These are phyloP conservation scores for Pinna nobilis DNA, from an alignment of 1,140 invertebrate genomes.

Conservation along the genomic window DNA sequence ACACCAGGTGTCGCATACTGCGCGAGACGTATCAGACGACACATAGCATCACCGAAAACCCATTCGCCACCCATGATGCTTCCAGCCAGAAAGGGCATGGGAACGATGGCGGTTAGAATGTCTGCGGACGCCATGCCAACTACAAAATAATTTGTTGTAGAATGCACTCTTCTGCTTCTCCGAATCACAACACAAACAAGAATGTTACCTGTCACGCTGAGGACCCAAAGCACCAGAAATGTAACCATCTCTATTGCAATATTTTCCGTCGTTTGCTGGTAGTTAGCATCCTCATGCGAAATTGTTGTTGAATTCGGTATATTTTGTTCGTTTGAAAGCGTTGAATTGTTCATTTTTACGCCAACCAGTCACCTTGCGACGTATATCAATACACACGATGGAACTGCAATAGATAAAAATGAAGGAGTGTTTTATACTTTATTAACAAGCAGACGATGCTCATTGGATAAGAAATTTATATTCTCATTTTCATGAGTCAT, in stretches of 20 bases:
- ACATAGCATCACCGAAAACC: constrained; percentile 57
- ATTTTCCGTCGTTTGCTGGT: no score
- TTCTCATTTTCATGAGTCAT: no score
- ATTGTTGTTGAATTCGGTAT: no score
- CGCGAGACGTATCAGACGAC: constrained; percentile 58
- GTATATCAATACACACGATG: no score
- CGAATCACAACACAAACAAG: constrained; percentile 66
- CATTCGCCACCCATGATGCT: constrained; percentile 48
- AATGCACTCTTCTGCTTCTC: constrained; percentile 64
- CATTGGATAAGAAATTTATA: no score
- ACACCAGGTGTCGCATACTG: constrained; percentile 48
- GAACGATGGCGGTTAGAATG: constrained; percentile 39
- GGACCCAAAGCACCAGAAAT: constrained; percentile 44
- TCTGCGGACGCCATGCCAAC: constrained; percentile 56
- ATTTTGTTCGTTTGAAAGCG: no score
- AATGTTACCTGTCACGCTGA: constrained; percentile 57
- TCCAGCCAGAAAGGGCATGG: constrained; percentile 53
- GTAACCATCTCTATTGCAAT: neutral
- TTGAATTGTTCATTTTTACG: no score
- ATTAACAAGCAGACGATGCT: no score
- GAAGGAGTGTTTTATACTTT: no score
- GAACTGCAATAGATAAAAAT: no score
- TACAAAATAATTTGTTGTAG: constrained; percentile 70
- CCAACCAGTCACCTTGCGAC: no score
- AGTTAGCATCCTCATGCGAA: no score